A percentile compares a stretch with the other conserved stretches of the same genome.
phyloP scores from a whole-genome alignment of 2,797 vertebrate genomes.

The Neopelma chrysocephalum region DNA sequence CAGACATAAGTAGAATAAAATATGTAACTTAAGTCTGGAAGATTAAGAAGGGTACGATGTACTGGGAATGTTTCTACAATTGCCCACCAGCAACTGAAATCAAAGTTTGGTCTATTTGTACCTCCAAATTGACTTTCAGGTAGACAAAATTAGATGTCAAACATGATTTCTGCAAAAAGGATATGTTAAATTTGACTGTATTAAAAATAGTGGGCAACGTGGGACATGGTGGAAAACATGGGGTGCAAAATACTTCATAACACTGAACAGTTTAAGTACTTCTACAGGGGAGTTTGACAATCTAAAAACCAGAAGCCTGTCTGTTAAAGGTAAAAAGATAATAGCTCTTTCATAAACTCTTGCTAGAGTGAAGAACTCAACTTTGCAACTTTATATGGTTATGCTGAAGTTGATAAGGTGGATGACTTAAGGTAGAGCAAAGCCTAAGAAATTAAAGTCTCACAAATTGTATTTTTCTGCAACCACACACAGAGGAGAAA shows the following conservation, averaged over 20 bases:
- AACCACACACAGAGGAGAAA: neutral
- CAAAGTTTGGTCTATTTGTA: neutral
- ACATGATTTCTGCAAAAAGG: neutral
- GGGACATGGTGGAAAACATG: neutral
- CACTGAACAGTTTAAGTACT: neutral
- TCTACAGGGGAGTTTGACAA: neutral
- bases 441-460: neutral
- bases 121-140: neutral
- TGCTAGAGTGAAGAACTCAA: neutral
- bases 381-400: neutral
- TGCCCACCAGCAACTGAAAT: neutral
- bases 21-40: neutral
- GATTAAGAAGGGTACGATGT: neutral
- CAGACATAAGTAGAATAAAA: neutral
- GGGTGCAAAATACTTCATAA: neutral
- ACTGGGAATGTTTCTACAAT: neutral
- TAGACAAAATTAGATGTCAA: neutral
- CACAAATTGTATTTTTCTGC: neutral
- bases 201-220: neutral
- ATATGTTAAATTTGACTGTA: neutral
- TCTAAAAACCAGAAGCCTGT: neutral
- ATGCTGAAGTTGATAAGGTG: neutral
- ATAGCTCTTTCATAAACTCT: neutral
- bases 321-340: neutral
- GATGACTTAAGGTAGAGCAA: neutral